Percentiles rank a stretch among this genome's conserved stretches.
phyloP scores from a whole-genome alignment of 2,888 invertebrate genomes.

The Carterocephalus palaemon region DNA sequence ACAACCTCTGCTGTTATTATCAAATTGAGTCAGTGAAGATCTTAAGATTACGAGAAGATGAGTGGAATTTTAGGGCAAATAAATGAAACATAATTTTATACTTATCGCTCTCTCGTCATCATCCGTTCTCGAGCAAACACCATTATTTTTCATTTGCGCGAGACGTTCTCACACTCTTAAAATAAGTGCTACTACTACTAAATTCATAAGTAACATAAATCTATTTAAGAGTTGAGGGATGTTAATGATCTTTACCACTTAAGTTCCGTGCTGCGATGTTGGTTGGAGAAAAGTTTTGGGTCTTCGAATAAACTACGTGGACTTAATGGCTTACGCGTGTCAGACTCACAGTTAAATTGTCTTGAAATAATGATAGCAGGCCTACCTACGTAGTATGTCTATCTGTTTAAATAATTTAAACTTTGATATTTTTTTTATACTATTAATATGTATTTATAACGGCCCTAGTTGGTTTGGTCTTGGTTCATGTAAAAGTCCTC shows the following conservation, averaged over 20 bases:
- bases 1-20: no score
- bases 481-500: no score
- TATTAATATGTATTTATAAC: no score
- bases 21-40: no score
- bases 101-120: neutral
- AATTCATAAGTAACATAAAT: conserved; percentile 10
- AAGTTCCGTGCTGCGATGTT: conserved; percentile 10
- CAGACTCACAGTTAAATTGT: conserved; percentile 3
- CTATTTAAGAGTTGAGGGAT: conserved; percentile 15
- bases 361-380: conserved; percentile 10
- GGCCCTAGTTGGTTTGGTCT: no score
- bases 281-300: conserved; percentile 17
- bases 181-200: conserved; percentile 13
- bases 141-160: conserved; percentile 13
- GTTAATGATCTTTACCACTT: conserved; percentile 19
- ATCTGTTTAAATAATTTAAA: no score
- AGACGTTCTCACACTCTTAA: conserved; percentile 1
- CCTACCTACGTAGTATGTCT: no score
- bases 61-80: no score
- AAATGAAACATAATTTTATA: no score
- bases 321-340: conserved; percentile 18
- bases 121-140: neutral
- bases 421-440: no score
- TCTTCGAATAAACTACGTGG: conserved; percentile 11
- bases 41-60: no score